Evolutionary conservation across 2,113 vertebrate genomes (phyloP).

Genomic region (Chaetodon auriga): DNA sequence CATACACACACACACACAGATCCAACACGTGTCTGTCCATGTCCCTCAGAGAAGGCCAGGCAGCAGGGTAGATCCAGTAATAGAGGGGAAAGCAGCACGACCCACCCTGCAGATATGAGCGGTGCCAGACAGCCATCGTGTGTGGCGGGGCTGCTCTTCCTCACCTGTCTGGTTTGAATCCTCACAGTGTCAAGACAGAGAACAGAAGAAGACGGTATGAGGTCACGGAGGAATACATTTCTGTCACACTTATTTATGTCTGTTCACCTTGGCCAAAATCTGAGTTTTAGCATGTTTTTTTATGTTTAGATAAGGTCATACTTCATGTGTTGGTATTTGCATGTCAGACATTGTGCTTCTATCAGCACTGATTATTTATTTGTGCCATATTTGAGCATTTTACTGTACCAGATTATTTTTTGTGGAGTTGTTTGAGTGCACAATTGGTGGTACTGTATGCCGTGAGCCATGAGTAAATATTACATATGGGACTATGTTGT

Average conservation of each 20-base stretch:
- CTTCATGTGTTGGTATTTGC: conserved; percentile 29
- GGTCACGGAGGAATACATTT: conserved; percentile 8
- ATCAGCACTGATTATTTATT: conserved; percentile 56
- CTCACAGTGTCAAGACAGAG: conserved; percentile 26
- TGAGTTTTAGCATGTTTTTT: conserved; percentile 21
- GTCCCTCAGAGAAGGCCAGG: conserved; percentile 48
- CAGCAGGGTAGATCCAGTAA: conserved; percentile 37
- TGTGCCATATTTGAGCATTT: conserved; percentile 52
- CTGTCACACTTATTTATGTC: conserved; percentile 34
- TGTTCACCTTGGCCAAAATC: neutral
- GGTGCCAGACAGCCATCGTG: neutral
- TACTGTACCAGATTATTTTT: conserved; percentile 20
- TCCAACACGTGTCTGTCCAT: conserved; percentile 52
- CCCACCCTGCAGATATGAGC: conserved; percentile 32
- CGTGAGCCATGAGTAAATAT: neutral
- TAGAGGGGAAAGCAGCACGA: conserved; percentile 16
- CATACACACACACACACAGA: conserved; percentile 2
- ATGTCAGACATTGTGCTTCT: conserved; percentile 34
- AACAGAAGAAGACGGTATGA: conserved; percentile 1
- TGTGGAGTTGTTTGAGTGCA: conserved; percentile 15
- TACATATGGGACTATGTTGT: neutral
- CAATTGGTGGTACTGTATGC: neutral
- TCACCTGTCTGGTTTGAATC: conserved; percentile 37
- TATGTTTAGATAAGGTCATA: conserved; percentile 18
- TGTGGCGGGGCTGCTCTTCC: conserved; percentile 32